A percentile compares a stretch with the other conserved stretches of the same genome.
Evolutionary conservation across 2,888 invertebrate genomes (phyloP).

Genomic region (Cetonia aurata): DNA sequence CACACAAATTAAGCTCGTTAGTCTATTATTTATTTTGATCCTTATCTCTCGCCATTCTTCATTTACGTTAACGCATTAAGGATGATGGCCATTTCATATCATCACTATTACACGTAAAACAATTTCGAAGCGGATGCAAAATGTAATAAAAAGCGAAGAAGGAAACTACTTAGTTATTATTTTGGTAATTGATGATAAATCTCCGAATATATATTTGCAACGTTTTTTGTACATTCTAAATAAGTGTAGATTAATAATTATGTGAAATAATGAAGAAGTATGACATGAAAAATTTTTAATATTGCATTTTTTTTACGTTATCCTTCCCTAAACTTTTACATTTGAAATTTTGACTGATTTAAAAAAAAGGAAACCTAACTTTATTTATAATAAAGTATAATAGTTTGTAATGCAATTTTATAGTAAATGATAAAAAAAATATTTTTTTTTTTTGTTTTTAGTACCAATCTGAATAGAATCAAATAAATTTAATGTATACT

Average conservation of each 20-base stretch:
- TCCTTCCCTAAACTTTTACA: too few species aligned
- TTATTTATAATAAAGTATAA: too few species aligned
- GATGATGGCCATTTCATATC: conserved; percentile 30
- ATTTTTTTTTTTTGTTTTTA: too few species aligned
- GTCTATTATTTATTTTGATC: conserved; percentile 23
- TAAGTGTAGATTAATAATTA: conserved; percentile 49
- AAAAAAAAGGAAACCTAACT: too few species aligned
- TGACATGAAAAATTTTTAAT: too few species aligned
- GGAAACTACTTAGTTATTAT: conserved; percentile 29
- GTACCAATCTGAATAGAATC: too few species aligned
- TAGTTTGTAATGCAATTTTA: too few species aligned
- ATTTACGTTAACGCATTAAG: conserved; percentile 5
- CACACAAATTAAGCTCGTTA: conserved; percentile 15
- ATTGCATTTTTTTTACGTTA: too few species aligned
- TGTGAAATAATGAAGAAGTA: too few species aligned
- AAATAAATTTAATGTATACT: too few species aligned
- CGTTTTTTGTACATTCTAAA: conserved; percentile 53
- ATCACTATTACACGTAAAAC: neutral
- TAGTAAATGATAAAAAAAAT: too few species aligned
- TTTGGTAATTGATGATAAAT: conserved; percentile 22
- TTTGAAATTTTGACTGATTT: too few species aligned
- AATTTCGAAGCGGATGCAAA: conserved; percentile 5
- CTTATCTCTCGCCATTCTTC: neutral
- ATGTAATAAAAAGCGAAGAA: conserved; percentile 1
- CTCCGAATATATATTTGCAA: conserved; percentile 36